Base-by-base conservation (phyloP, 2,113 vertebrate genomes). In the Macquaria ambigua region DNA sequence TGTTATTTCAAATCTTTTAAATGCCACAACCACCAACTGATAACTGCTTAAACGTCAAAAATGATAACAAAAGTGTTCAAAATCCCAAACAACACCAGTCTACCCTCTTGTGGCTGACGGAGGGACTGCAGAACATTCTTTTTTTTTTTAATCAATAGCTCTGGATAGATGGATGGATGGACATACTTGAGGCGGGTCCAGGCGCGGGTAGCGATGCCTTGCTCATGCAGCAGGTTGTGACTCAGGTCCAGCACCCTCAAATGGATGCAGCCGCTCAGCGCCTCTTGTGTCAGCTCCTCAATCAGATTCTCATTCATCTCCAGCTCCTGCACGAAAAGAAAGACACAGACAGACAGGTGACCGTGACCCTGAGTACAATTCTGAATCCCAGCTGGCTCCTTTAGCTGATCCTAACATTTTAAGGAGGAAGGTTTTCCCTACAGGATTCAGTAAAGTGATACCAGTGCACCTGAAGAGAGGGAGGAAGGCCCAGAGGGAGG, bases 191-290 rank as follows among this genome's bases (percentile, higher is more conserved):
- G 93, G n/a, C 79, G 62, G 5, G 77, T 93, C 95, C 95, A 96
- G 76, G 95, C 89, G 1, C 20, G 62, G 37, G 85, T 78, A 1
- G 70, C 82, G 6, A 97, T 93, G 77, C 46, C 50, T 81, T 94
- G 88, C 63, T 97, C 95, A 61, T 92, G 91, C 68, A 97, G 90
- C 20, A 73, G 73, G 91, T 96, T 97, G 88, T 95, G 95, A 83
- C 95, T 96, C 77, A 97, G 93, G 64, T 95, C 92, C 66, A 97
- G 82, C 20, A 88, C 74, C 9, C 73, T 92, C 76, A 97, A 88
- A 69, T 93, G 92, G 28, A 77, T 46, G 20, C 89, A 94, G 67
- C 78, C 84, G 43, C 90, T 96, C 77, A 97, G 87, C 0, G 91
- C 46, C 3, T 90, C 91, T 10, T 95, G 94, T 3, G 78, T 77